A percentile compares a stretch with the other conserved stretches of the same genome.
These are phyloP conservation scores for Meandrusa payeni DNA, from an alignment of 2,888 invertebrate species.

Conservation along the genomic window DNA sequence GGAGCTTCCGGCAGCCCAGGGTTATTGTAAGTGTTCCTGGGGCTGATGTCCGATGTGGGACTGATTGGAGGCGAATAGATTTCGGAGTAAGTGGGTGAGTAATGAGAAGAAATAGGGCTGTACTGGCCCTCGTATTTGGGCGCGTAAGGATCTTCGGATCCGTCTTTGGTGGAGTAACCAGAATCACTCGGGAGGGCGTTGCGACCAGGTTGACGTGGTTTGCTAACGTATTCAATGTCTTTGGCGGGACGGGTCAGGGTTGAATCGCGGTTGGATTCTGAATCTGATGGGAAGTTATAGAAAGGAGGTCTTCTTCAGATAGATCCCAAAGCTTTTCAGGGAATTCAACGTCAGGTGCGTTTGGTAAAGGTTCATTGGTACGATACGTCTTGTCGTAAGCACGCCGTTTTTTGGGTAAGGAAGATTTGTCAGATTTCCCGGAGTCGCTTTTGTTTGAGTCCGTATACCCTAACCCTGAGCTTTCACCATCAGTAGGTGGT, in stretches of 20 bases:
- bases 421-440: conserved; percentile 74
- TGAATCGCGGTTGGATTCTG: conserved; percentile 80
- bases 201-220: conserved; percentile 80
- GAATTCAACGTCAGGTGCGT: conserved; percentile 88
- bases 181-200: conserved; percentile 77
- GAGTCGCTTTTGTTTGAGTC: conserved; percentile 76
- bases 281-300: conserved; percentile 79
- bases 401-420: conserved; percentile 82
- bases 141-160: conserved; percentile 67
- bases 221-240: conserved; percentile 82
- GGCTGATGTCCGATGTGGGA: conserved; percentile 67
- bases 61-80: conserved; percentile 74
- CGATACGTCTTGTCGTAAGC: conserved; percentile 91
- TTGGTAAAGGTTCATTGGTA: conserved; percentile 90
- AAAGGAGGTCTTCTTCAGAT: conserved; percentile 83
- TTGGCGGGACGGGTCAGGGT: conserved; percentile 80
- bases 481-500: conserved; percentile 67
- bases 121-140: conserved; percentile 62
- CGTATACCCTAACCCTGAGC: conserved; percentile 75
- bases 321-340: conserved; percentile 91
- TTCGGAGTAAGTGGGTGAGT: conserved; percentile 75
- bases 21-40: conserved; percentile 61
- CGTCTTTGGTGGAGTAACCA: conserved; percentile 68
- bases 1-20: conserved; percentile 65
- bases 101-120: conserved; percentile 69